Evolutionary conservation across 2,888 invertebrate species (phyloP).

Genomic region (Caenorhabditis sp.): DNA sequence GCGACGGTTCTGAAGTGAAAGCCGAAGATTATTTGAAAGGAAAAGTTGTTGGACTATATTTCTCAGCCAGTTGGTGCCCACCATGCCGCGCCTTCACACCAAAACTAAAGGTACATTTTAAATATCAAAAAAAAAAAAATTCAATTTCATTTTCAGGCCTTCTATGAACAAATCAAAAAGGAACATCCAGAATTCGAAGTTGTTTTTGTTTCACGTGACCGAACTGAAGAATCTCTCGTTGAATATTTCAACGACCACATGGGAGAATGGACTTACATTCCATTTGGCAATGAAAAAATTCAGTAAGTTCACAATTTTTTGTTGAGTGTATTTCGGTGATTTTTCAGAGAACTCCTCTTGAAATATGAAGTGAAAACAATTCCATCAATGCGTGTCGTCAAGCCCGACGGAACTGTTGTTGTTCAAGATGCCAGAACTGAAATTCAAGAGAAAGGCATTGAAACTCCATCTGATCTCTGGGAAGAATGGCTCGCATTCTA

Average conservation of each 20-base stretch:
- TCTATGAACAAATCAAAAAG: conserved; percentile 60
- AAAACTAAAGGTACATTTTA: conserved; percentile 55
- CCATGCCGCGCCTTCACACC: conserved; percentile 69
- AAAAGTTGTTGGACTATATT: conserved; percentile 73
- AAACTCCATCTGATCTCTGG: conserved; percentile 43
- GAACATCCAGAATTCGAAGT: conserved; percentile 66
- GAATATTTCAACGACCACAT: conserved; percentile 66
- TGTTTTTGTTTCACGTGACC: conserved; percentile 66
- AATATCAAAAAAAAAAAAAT: background rate
- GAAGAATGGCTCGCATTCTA: conserved; percentile 52
- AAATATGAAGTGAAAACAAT: conserved; percentile 71
- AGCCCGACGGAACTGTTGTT: conserved; percentile 72
- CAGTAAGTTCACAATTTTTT: conserved; percentile 47
- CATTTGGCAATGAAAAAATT: conserved; percentile 62
- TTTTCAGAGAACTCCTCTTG: conserved; percentile 43
- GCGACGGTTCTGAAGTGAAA: conserved; percentile 40
- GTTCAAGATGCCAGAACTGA: conserved; percentile 73
- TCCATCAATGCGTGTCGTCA: conserved; percentile 73
- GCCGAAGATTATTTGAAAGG: conserved; percentile 63
- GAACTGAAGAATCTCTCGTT: conserved; percentile 52
- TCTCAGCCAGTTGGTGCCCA: conserved; percentile 75
- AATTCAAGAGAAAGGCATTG: conserved; percentile 66
- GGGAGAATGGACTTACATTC: conserved; percentile 64
- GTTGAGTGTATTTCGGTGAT: no score
- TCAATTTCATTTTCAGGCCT: conserved; percentile 36